phyloP scores from a whole-genome alignment of 2,888 invertebrate genomes.

The Erannis defoliaria region DNA sequence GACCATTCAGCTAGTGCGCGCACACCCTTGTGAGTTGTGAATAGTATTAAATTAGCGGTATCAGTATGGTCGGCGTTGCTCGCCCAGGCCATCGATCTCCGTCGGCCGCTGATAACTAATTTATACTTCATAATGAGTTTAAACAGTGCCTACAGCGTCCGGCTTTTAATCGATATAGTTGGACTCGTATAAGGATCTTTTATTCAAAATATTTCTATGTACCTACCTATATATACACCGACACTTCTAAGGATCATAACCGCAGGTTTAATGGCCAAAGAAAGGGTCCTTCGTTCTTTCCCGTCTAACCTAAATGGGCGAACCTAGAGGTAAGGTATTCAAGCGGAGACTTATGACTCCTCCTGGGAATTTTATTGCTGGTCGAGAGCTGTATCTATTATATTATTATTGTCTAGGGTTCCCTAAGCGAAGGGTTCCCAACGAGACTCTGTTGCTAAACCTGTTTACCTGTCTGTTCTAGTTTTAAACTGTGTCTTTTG shows the following conservation, averaged over 20 bases:
- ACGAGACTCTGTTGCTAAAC: not conserved
- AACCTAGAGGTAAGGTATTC: not conserved
- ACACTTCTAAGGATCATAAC: too few relatives aligned
- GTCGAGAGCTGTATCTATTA: not conserved
- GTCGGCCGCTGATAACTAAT: slow-evolving; percentile 38
- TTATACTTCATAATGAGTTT: slow-evolving; percentile 44
- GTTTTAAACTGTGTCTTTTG: too few relatives aligned
- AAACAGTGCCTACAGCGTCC: slow-evolving; percentile 25
- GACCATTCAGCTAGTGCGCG: not conserved
- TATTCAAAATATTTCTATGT: too few relatives aligned
- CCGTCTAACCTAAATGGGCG: not conserved
- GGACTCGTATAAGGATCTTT: not conserved
- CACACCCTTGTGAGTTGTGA: not conserved
- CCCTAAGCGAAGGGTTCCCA: too few relatives aligned
- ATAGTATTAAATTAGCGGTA: slow-evolving; percentile 5
- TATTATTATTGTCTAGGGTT: too few relatives aligned
- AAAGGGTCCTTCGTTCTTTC: not conserved
- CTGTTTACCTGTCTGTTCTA: too few relatives aligned
- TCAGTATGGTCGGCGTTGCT: slow-evolving; percentile 12
- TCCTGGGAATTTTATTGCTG: not conserved
- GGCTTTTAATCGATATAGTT: not conserved
- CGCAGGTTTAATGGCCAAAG: not conserved
- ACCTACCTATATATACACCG: too few relatives aligned
- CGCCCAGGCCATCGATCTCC: slow-evolving; percentile 38
- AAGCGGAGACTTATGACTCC: not conserved